A percentile compares a stretch with the other conserved stretches of the same genome.
Evolutionary conservation across 1,140 invertebrate species (phyloP).

Genomic region (Patella vulgata): DNA sequence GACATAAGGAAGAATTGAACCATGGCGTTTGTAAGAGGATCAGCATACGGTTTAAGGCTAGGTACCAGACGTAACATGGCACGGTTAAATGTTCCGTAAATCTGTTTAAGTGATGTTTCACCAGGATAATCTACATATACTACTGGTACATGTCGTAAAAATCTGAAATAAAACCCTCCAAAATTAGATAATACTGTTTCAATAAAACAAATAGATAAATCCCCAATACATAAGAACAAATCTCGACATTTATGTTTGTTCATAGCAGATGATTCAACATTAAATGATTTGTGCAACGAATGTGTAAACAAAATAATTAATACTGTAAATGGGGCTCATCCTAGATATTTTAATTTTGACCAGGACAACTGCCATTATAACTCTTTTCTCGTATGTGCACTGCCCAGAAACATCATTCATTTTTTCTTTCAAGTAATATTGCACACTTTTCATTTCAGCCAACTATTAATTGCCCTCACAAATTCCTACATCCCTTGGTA

Average conservation of each 20-base stretch:
- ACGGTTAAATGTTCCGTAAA: slow-evolving; percentile 97
- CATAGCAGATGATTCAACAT: too few species aligned
- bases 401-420: too few species aligned
- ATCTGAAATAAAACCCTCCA: slow-evolving; percentile 50
- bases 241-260: neutral
- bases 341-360: too few species aligned
- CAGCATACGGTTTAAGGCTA: slow-evolving; percentile 88
- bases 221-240: neutral
- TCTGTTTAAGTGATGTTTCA: slow-evolving; percentile 90
- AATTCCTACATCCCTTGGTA: too few species aligned
- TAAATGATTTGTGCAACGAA: too few species aligned
- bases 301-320: too few species aligned
- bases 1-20: slow-evolving; percentile 97
- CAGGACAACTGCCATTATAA: too few species aligned
- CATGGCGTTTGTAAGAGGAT: slow-evolving; percentile 98
- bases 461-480: too few species aligned
- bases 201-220: slow-evolving; percentile 1
- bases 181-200: neutral
- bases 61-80: slow-evolving; percentile 96
- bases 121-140: slow-evolving; percentile 99
- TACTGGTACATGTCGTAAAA: slow-evolving; percentile 93
- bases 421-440: too few species aligned
- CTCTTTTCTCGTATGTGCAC: too few species aligned
- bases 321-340: too few species aligned
- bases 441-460: too few species aligned